Percentiles rank a stretch among this genome's conserved stretches.
Evolutionary conservation across 2,797 vertebrate species (phyloP).

Genomic region (Rhinella marina): DNA sequence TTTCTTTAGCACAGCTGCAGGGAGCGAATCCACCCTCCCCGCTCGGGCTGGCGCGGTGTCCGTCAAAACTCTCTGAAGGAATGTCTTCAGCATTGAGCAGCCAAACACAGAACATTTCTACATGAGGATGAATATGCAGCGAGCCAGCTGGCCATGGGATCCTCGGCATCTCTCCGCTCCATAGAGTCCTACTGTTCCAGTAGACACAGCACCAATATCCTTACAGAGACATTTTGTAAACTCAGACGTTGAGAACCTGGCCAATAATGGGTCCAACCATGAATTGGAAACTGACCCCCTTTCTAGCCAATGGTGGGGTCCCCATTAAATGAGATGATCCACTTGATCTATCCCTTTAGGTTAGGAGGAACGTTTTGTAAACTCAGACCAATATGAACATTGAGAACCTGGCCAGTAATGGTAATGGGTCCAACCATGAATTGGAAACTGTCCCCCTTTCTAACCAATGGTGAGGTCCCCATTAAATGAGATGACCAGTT

Average conservation of each 20-base stretch:
- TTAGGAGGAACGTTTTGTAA: too few relatives aligned
- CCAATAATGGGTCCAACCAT: too few relatives aligned
- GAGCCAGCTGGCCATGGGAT: constrained; percentile 28
- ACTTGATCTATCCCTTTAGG: not conserved
- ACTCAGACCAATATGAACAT: not conserved
- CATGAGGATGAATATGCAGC: not conserved
- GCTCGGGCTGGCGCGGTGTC: not conserved
- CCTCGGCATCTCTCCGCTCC: not conserved
- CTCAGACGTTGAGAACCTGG: not conserved
- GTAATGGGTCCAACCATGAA: not conserved
- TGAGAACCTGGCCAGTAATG: not conserved
- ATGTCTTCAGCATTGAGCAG: not conserved
- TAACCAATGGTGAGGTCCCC: too few relatives aligned
- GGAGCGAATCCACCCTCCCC: not conserved
- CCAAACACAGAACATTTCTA: constrained; percentile 1
- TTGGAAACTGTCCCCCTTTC: not conserved
- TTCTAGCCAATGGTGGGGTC: too few relatives aligned
- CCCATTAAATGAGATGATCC: not conserved
- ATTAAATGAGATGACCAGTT: not conserved
- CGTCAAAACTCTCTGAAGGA: constrained; percentile 1
- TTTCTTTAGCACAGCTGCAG: constrained; percentile 1
- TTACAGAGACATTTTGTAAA: not conserved
- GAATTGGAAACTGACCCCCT: not conserved
- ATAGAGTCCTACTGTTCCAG: not conserved
- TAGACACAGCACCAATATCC: not conserved